Percentiles rank a stretch among this genome's conserved stretches.
Evolutionary conservation across 2,888 invertebrate genomes (phyloP).

Genomic region (Rhingia campestris): DNA sequence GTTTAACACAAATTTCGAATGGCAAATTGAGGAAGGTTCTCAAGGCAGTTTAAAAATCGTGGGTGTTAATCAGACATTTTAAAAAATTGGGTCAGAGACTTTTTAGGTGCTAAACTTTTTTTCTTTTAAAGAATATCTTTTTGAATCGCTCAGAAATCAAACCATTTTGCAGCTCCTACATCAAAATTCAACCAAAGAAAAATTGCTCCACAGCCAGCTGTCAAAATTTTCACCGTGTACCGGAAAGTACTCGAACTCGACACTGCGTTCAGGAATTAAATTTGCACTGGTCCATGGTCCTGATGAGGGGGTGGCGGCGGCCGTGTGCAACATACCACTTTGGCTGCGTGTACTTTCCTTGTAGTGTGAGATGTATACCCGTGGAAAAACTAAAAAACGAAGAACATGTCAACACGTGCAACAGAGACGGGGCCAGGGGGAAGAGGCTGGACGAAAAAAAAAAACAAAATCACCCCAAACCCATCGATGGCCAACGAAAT

Average conservation of each 20-base stretch:
- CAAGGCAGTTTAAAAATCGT: too few relatives aligned
- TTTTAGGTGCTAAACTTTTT: too few relatives aligned
- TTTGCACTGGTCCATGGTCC: slow-evolving; percentile 56
- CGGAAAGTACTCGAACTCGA: slow-evolving; percentile 40
- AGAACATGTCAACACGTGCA: slow-evolving; percentile 70
- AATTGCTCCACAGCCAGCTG: too few relatives aligned
- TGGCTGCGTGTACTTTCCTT: slow-evolving; percentile 24
- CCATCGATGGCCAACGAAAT: slow-evolving; percentile 56
- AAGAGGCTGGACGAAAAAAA: slow-evolving; percentile 46
- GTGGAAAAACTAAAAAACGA: slow-evolving; percentile 72
- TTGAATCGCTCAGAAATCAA: too few relatives aligned
- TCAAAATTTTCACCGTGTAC: slow-evolving; percentile 52
- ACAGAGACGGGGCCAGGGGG: slow-evolving; percentile 69
- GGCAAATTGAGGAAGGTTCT: too few relatives aligned
- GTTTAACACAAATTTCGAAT: too few relatives aligned
- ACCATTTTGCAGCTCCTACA: too few relatives aligned
- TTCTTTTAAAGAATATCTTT: too few relatives aligned
- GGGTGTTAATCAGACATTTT: too few relatives aligned
- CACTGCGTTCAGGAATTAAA: slow-evolving; percentile 60
- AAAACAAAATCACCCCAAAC: slow-evolving; percentile 75
- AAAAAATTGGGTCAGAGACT: too few relatives aligned
- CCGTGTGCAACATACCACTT: slow-evolving; percentile 40
- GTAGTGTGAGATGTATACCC: slow-evolving; percentile 56
- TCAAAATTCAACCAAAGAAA: too few relatives aligned
- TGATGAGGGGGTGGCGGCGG: slow-evolving; percentile 65